phyloP scores from a whole-genome alignment of 2,888 invertebrate species.

The Lasiommata megera region DNA sequence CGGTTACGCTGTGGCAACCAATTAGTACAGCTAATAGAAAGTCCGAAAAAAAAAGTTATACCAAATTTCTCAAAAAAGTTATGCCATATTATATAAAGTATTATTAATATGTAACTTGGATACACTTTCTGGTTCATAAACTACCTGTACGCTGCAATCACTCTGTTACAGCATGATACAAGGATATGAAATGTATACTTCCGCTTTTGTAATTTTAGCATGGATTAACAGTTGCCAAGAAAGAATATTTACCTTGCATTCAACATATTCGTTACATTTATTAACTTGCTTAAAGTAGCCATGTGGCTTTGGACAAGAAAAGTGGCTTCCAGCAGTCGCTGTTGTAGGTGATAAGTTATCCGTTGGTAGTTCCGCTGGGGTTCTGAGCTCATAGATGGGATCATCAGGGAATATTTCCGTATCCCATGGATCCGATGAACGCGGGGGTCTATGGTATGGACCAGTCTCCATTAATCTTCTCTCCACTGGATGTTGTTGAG shows the following conservation, averaged over 20 bases:
- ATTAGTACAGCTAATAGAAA: too few relatives aligned
- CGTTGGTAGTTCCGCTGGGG: not conserved
- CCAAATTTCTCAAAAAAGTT: too few relatives aligned
- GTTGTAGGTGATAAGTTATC: not conserved
- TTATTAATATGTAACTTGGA: too few relatives aligned
- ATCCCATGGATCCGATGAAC: not conserved
- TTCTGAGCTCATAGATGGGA: not conserved
- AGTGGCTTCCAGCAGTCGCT: not conserved
- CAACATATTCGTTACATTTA: not conserved
- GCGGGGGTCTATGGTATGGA: not conserved
- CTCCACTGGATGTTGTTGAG: not conserved
- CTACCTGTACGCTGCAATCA: too few relatives aligned
- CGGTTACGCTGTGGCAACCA: too few relatives aligned
- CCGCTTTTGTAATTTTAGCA: too few relatives aligned
- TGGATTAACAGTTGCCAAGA: too few relatives aligned
- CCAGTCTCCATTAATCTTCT: not conserved
- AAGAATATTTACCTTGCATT: constrained; percentile 3
- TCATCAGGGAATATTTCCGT: not conserved
- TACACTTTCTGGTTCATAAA: too few relatives aligned
- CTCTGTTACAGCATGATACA: too few relatives aligned
- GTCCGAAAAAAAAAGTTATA: too few relatives aligned
- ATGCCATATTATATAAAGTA: too few relatives aligned
- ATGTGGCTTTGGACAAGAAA: not conserved
- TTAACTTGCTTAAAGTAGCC: not conserved
- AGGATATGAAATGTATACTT: too few relatives aligned